phyloP scores from a whole-genome alignment of 1,140 invertebrate genomes.

The Platyura marginata region DNA sequence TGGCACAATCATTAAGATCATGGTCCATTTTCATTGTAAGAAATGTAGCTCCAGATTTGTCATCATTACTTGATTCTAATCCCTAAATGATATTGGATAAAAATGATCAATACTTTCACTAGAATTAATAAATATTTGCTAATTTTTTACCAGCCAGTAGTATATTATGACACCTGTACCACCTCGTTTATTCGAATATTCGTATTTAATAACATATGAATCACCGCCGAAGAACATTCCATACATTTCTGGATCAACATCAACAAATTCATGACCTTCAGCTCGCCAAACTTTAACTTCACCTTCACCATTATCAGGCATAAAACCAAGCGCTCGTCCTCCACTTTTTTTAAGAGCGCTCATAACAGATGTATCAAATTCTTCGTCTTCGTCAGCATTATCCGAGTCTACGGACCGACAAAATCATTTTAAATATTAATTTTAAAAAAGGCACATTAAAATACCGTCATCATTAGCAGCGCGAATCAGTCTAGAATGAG shows the following conservation, averaged over 20 bases:
- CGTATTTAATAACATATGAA: conserved; percentile 58
- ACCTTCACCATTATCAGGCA: conserved; percentile 51
- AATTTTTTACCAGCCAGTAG: conserved; percentile 46
- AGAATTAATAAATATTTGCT: too few relatives aligned
- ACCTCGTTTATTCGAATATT: conserved; percentile 31
- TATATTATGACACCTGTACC: conserved; percentile 42
- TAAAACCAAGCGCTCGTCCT: conserved; percentile 41
- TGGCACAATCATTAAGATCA: conserved; percentile 30
- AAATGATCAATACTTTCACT: too few relatives aligned
- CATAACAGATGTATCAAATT: conserved; percentile 16
- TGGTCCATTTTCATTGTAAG: conserved; percentile 40
- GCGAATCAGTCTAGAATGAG: conserved; percentile 32
- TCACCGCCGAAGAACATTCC: conserved; percentile 59
- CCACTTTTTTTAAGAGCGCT: conserved; percentile 24
- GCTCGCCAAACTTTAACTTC: conserved; percentile 29
- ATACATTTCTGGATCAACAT: conserved; percentile 32
- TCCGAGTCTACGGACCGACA: conserved; percentile 11
- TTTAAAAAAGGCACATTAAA: too few relatives aligned
- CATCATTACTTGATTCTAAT: conserved; percentile 33
- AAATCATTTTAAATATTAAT: too few relatives aligned
- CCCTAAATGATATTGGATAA: too few relatives aligned
- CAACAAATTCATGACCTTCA: conserved; percentile 35
- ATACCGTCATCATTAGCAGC: conserved; percentile 20
- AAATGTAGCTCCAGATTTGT: conserved; percentile 40
- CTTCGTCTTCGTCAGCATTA: conserved; percentile 13